Evolutionary conservation across 2,888 invertebrate genomes (phyloP), one percentile per base, ranked within the genome.

Genomic region (Chorisops tibialis): DNA sequence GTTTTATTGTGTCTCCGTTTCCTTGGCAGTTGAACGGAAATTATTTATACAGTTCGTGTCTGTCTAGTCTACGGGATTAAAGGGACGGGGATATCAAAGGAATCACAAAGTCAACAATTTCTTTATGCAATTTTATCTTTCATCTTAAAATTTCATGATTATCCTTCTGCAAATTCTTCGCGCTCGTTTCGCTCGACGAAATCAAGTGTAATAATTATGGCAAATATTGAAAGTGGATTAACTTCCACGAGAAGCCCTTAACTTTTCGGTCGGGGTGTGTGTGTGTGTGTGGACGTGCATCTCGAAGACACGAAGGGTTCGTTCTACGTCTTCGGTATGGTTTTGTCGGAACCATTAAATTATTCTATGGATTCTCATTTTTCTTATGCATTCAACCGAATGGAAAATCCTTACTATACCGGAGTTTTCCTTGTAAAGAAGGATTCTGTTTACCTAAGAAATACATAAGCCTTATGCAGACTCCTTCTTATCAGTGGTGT

Each of bases 121-220:
- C 30, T 9, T 30, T 30, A 30, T 30, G 30, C 30, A 30, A 9
- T 30, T n/a, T n/a, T 30, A 30, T 9, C 30, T 9, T 9, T 7
- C 9, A 5, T 30, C 30, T 30, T 30, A 2, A 9, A 30, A 30
- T 7, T 30, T 24, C 39, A 39, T 9, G 12, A 37, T 24, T 30
- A 1, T 30, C 9, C 30, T 30, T 5, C 30, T 9, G 49, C 24
- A 49, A 11, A 24, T 37, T 18, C 35, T 60, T 63, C 30, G 30
- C 30, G 7, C 30, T 30, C 9, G 30, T 30, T 9, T 30, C 30
- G 64, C 61, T 61, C n/a, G n/a, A 63, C 47, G 66, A 66, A 66
- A 66, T 66, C 66, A 66, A 66, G 66, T 66, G 66, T 65, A 66
- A 66, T 66, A 66, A 66, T 66, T 66, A 65, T 45, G 63, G 47